Evolutionary conservation across 1,140 invertebrate genomes (phyloP), one percentile per base, ranked within the genome.

Genomic region (Dermatophagoides farinae): DNA sequence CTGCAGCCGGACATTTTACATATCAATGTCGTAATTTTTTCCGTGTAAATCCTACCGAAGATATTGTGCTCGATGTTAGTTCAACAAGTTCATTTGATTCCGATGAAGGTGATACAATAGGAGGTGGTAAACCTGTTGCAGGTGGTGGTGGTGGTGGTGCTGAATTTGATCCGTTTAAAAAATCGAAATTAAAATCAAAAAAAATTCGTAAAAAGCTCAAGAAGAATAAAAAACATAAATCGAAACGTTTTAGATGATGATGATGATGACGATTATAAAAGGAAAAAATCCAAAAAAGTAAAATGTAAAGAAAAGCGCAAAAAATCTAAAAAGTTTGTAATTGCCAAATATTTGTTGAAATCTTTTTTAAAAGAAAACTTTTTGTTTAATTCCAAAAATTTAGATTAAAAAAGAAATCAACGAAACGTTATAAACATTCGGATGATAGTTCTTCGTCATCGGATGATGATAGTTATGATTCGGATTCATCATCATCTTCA

Each of bases 11-110:
- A 38, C 92, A 97, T 73, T 77, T 97, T 66, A 95, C 91, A 16
- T 96, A 85, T 73, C 90, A 97, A 71, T 97, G 91, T 71, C 74
- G 89, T 67, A 97, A 97, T 71, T 95, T 96, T 73, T 81, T 96
- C 40, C 88, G 91, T 78, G 81, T 88, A 63, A 83, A 84, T 66
- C 80, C 81, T 6, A 73, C 74, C 57, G 75, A 76, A 70, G 89
- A 93, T 69, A 86, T 93, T 64, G 82, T 95, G 1, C 71, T 96
- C 59, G 91, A 97, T 73, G 87, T 96, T 1, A 91, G 88, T 67
- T 92, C 88, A 67, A 97, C 91, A 16, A 93, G 88, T 65, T 92
- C 88, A 64, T 74, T 75, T 47, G 22, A 18, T 18, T 37, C 23
- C 5, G 86, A 90, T 65, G 80, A 78, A 44, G 85, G 86, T 23